Conservation (phyloP, 2,888 invertebrate genomes). For the Cantharis flavilabris region DNA sequence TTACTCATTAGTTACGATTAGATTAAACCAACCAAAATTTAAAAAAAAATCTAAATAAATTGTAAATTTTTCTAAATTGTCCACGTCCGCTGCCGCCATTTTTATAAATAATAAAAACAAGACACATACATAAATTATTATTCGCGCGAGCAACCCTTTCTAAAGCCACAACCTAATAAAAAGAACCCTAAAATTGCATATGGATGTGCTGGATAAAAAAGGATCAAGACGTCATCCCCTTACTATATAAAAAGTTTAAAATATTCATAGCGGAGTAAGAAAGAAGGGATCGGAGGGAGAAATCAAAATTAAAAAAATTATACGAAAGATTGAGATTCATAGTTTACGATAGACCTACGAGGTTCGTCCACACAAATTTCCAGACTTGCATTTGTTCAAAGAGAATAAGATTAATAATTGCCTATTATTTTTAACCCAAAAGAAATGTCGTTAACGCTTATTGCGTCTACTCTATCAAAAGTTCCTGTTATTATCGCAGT, state of each 20-base stretch:
- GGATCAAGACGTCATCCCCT: not conserved
- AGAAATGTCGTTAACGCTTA: no score
- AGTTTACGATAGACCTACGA: not conserved
- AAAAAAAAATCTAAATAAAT: not conserved
- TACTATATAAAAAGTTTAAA: not conserved
- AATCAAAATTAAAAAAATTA: not conserved
- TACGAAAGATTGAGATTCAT: not conserved
- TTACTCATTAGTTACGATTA: not conserved
- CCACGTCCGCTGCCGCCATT: not conserved
- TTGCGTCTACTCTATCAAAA: no score
- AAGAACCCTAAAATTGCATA: not conserved
- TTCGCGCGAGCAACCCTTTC: not conserved
- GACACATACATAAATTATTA: not conserved
- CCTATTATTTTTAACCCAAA: no score
- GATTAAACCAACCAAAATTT: not conserved
- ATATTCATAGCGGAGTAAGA: not conserved
- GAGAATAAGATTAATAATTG: no score
- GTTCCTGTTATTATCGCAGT: no score
- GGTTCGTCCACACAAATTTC: not conserved
- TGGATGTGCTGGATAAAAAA: not conserved
- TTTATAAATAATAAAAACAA: not conserved
- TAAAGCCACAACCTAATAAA: not conserved
- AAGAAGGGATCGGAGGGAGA: not conserved
- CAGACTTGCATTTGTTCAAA: no score
- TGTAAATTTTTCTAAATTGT: not conserved